Conservation (phyloP, 64 coral and sea anemone genomes). For the Pocillopora damicornis region DNA sequence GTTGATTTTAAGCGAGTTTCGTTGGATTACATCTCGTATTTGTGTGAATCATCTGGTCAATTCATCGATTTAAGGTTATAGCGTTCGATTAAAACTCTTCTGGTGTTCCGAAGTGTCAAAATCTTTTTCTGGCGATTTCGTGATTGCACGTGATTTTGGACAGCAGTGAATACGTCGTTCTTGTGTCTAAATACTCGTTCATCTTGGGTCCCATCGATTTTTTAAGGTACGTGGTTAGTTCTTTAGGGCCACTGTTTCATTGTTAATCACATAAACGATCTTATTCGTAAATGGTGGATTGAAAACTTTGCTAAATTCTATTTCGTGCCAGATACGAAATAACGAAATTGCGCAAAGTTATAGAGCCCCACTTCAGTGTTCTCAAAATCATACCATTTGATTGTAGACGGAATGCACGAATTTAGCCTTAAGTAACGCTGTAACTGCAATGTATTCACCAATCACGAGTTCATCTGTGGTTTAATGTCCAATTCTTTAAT, state of each 20-base stretch:
- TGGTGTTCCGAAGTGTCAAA: neutral
- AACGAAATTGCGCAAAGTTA: no score
- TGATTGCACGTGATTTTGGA: constrained; percentile 5
- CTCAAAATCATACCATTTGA: no score
- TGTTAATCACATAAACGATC: neutral
- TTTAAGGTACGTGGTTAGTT: neutral
- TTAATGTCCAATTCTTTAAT: neutral
- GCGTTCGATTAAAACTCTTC: neutral
- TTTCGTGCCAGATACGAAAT: no score
- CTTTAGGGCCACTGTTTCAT: neutral
- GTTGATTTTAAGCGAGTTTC: neutral
- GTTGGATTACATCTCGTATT: neutral
- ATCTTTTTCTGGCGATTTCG: constrained; percentile 17
- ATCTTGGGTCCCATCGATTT: no score
- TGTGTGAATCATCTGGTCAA: neutral
- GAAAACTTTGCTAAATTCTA: no score
- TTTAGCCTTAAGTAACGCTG: no score
- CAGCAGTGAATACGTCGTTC: no score
- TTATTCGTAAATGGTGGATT: neutral
- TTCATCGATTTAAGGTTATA: neutral
- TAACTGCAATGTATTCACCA: neutral
- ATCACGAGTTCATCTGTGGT: neutral
- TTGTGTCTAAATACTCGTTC: no score
- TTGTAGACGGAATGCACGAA: no score
- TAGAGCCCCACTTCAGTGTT: no score